phyloP scores from a whole-genome alignment of 2,113 vertebrate genomes.

The Pangasianodon hypophthalmus region DNA sequence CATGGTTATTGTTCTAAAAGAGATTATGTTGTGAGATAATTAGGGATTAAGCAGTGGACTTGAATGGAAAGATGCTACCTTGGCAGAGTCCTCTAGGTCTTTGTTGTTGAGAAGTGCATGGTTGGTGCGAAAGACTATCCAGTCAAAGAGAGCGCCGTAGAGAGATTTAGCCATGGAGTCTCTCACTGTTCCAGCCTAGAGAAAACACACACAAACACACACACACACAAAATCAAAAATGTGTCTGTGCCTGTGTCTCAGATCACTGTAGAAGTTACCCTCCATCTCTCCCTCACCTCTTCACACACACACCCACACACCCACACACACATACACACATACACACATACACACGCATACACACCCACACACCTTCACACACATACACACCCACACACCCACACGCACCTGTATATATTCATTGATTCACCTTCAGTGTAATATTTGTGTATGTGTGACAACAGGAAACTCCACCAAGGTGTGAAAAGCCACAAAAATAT shows the following conservation, averaged over 20 bases:
- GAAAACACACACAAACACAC: neutral
- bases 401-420: neutral
- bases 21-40: neutral
- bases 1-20: neutral
- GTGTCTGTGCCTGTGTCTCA: neutral
- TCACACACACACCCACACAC: neutral
- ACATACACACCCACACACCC: too few relatives aligned
- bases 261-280: too few relatives aligned
- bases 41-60: neutral
- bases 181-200: conserved; percentile 88
- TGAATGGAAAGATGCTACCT: conserved; percentile 72
- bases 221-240: neutral
- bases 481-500: neutral
- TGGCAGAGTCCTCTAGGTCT: conserved; percentile 87
- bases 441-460: neutral
- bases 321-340: too few relatives aligned
- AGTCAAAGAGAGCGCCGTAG: conserved; percentile 93
- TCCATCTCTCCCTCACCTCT: too few relatives aligned
- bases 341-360: neutral
- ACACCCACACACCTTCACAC: too few relatives aligned
- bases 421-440: neutral
- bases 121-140: conserved; percentile 98
- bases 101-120: conserved; percentile 92
- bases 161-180: conserved; percentile 97
- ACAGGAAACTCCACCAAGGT: neutral